These are phyloP conservation scores for Acanthisitta chloris DNA, from an alignment of 2,113 vertebrate genomes.

Conservation along the genomic window DNA sequence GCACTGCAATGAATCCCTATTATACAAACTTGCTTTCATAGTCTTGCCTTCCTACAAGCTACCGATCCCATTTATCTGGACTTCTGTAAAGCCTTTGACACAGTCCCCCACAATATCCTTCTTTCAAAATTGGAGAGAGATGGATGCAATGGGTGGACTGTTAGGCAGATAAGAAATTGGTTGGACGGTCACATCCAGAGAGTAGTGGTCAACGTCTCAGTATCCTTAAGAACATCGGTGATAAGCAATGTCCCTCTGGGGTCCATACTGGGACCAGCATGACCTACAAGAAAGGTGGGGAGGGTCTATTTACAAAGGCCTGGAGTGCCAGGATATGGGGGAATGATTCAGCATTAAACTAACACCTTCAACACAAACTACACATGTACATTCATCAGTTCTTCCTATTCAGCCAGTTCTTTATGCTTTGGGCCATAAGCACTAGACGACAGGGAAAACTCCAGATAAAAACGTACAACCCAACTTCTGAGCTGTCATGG, in stretches of 20 bases:
- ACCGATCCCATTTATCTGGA: neutral
- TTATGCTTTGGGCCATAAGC: neutral
- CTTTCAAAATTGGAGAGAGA: neutral
- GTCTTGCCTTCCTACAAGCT: neutral
- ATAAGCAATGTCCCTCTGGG: neutral
- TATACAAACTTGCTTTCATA: neutral
- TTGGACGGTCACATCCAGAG: neutral
- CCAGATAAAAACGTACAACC: neutral
- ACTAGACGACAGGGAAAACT: neutral
- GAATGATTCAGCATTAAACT: neutral
- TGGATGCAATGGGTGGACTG: neutral
- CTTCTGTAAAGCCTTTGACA: neutral
- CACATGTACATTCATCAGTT: rapidly evolving
- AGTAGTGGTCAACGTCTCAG: rapidly evolving
- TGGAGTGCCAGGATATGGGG: neutral
- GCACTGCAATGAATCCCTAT: neutral
- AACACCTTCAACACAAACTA: neutral
- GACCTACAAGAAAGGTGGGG: neutral
- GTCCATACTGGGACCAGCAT: neutral
- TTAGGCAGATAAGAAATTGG: neutral
- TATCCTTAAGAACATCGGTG: neutral
- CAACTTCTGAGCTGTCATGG: neutral
- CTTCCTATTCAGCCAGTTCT: neutral
- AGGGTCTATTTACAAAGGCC: neutral
- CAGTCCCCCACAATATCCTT: neutral